Evolutionary conservation across 2,888 invertebrate genomes (phyloP).

Genomic region (Pachliopta kotzebuea): DNA sequence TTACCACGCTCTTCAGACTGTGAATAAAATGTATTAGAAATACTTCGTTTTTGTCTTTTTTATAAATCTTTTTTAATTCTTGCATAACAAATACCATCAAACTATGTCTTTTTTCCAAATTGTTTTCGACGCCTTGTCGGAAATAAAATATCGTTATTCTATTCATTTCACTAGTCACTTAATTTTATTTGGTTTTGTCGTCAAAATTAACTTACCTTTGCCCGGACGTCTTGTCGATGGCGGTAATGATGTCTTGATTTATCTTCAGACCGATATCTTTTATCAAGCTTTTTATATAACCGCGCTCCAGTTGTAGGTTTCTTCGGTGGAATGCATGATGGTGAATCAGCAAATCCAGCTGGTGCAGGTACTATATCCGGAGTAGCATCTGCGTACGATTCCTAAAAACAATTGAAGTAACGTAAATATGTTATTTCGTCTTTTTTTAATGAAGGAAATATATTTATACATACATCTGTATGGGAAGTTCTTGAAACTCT

Average conservation of each 20-base stretch:
- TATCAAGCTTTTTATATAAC: slow-evolving; percentile 89
- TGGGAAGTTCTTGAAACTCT: slow-evolving; percentile 68
- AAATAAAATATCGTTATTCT: too few relatives aligned
- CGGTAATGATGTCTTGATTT: slow-evolving; percentile 83
- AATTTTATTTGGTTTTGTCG: too few relatives aligned
- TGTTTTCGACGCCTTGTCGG: too few relatives aligned
- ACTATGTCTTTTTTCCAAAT: too few relatives aligned
- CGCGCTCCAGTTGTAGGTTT: slow-evolving; percentile 73
- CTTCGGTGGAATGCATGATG: slow-evolving; percentile 70
- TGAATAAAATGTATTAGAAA: slow-evolving; percentile 5
- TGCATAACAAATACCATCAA: too few relatives aligned
- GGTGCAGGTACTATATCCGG: slow-evolving; percentile 92
- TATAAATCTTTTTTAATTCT: too few relatives aligned
- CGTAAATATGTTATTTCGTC: not conserved
- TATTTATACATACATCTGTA: slow-evolving; percentile 60
- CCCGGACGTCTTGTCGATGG: slow-evolving; percentile 86
- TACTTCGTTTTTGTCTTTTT: too few relatives aligned
- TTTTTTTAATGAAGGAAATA: not conserved
- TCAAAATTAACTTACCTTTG: slow-evolving; percentile 69
- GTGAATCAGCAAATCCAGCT: slow-evolving; percentile 93
- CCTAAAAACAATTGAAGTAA: slow-evolving; percentile 45
- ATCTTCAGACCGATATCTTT: slow-evolving; percentile 89
- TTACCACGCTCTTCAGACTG: slow-evolving; percentile 88
- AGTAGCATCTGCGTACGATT: slow-evolving; percentile 74
- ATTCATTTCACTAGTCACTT: too few relatives aligned